Base-by-base conservation (phyloP, 1,140 invertebrate genomes). In the Penaeus chinensis region DNA sequence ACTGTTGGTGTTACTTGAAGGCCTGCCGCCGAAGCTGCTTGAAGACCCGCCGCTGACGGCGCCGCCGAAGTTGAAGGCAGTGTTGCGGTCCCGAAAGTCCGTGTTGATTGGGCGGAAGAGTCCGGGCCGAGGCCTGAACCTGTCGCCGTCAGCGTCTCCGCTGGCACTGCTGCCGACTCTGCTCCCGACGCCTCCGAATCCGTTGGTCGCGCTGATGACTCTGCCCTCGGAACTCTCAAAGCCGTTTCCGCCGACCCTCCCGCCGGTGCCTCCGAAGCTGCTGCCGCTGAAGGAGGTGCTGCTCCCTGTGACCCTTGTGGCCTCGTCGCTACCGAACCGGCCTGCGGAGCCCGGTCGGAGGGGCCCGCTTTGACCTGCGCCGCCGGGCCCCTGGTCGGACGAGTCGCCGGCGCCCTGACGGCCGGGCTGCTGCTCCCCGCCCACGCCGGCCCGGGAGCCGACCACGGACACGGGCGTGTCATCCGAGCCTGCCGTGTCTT, bases 71-170 rank as follows among this genome's bases (percentile, higher is more conserved):
- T 11, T 54, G 54, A 54, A 54, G 3, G 20, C 24, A 19, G 42
- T 24, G 24, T 24, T 71, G 22, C n/a, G 24, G 16, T 74, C 71
- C 42, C 27, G 42, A 42, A 82, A 32, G 76, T 85, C 84, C 2
- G 81, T 82, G 62, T 42, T 85, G 63, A 60, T 47, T 61, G 84
- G 84, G 76, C 22, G 62, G 77, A 80, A 85, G 69, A 78, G 13
- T 61, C 77, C 77, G 1, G 77, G 84, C 22, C 47, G 84, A 10
- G 85, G 85, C 2, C 69, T 24, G 86, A 83, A 87, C 13, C 86
- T 76, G 19, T 74, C 66, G 60, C 62, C 60, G 13, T 78, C 77
- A 27, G 63, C 32, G 61, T 47, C 66, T 20, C 74, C 84, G 0
- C 54, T 20, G 10, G 69, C 69, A 7, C 62, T 19, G 10, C 11